phyloP scores from a whole-genome alignment of 2,113 vertebrate genomes.

The Melanostigma gelatinosum region DNA sequence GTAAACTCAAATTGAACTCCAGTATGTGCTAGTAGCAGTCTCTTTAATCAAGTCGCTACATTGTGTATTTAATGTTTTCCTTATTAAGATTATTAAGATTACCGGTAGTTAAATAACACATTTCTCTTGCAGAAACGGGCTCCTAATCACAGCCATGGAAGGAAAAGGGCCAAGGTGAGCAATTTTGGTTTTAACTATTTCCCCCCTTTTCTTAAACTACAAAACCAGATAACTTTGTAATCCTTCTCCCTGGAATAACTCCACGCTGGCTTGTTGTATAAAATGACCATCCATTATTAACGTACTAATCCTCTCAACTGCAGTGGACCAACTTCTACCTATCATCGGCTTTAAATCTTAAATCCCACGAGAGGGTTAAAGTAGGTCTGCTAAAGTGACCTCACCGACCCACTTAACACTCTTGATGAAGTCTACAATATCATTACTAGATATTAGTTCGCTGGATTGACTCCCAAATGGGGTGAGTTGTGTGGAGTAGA shows the following conservation, averaged over 20 bases:
- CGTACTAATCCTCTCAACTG: conserved; percentile 51
- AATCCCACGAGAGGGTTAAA: conserved; percentile 21
- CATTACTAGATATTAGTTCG: neutral
- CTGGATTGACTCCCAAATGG: neutral
- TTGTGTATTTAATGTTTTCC: neutral
- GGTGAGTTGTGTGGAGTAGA: neutral
- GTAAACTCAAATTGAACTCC: neutral
- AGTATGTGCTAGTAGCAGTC: neutral
- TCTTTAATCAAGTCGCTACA: neutral
- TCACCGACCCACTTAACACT: neutral
- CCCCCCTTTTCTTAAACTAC: neutral
- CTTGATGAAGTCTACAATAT: neutral
- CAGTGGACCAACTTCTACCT: conserved; percentile 19
- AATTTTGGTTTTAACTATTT: neutral
- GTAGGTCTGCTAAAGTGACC: conserved; percentile 18
- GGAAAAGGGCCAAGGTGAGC: conserved; percentile 96
- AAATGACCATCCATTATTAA: conserved; percentile 27
- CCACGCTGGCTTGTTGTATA: conserved; percentile 6
- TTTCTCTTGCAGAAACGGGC: conserved; percentile 86
- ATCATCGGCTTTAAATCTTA: conserved; percentile 40
- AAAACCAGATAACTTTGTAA: conserved; percentile 18
- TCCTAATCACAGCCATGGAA: conserved; percentile 92
- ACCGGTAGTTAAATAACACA: neutral
- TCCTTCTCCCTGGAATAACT: conserved; percentile 16
- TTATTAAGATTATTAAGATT: rapidly evolving